Base-by-base conservation (phyloP, 2,797 vertebrate genomes). In the Melanotaenia boesemani region DNA sequence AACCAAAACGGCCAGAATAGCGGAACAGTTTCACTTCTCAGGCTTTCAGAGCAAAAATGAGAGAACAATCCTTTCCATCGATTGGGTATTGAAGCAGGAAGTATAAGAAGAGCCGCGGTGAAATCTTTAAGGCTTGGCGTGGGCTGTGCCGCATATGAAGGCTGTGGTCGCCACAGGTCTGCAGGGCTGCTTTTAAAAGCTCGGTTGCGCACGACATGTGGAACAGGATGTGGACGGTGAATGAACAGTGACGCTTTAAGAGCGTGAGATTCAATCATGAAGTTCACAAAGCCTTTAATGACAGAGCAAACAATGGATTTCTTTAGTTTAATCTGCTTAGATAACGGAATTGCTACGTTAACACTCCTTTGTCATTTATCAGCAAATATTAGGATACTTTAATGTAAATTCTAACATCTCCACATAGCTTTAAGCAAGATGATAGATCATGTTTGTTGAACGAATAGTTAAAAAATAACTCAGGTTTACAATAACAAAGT, bases 151-250 rank as follows among this genome's bases (percentile, higher is more conserved):
- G 72, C 64, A 22, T 26, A 58, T 37, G 68, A 5, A 57, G 9
- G 39, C 37, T 18, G 56, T 0, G 58, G 1, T 44, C 10, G 1
- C 55, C 13, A 22, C 20, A 1, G 13, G 13, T 26, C 67, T 28
- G 54, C 2, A 1, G 63, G 3, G 55, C 26, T 0, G 52, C 36
- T 57, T 67, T 80, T 85, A 76, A 72, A 80, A 55, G 56, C 66
- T 36, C 24, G 0, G 18, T 32, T 20, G 44, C 73, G 84, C n/a
- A 24, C 46, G 20, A 10, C 15, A 48, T 56, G 10, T 63, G 16
- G 7, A 54, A 18, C 66, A 16, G n/a, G 67, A 32, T 61, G 26
- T 5, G 16, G 36, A 16, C 13, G 67, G 46, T 59, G 61, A 67
- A 77, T 61, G 68, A 32, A 41, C 15, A 22, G 37, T 30, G 50